Base-by-base conservation (phyloP, 2,888 invertebrate species). In the Peribatodes rhomboidaria region DNA sequence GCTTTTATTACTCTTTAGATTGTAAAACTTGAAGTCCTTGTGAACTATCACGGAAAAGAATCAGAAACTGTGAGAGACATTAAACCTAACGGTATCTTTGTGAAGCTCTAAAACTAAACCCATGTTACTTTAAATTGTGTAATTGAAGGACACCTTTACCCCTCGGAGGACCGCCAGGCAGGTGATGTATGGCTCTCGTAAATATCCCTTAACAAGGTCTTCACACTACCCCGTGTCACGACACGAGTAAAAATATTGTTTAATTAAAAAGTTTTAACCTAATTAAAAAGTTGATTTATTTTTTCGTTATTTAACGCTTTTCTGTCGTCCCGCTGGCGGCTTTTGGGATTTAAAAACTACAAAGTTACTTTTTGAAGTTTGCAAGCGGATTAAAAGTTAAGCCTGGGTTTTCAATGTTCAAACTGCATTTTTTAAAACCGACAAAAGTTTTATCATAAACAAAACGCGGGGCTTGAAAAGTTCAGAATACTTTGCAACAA, bases 321-420 rank as follows among this genome's bases (percentile, higher is more conserved):
- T 72, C 74, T 68, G 56, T 76, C 70, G 76, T 78, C 76, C 76
- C 75, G 73, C 73, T 74, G 77, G 76, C 78, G 68, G 85, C 78
- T 83, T 85, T 78, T 64, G 73, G 82, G 83, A 79, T 85, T 86
- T 77, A 68, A 73, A 82, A 75, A 84, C 74, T 76, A 73, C 67
- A 75, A 80, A 83, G 80, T 83, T 76, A 74, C 72, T 77, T 77
- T 79, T 69, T 65, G 69, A 80, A 85, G 81, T 86, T 84, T 80
- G 76, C 69, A 76, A 82, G 82, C 81, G 86, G 87, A 87, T 89
- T 88, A 85, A 86, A 85, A 85, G 83, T 84, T 83, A 69, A 76
- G 73, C 75, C 66, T 57, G 76, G 77, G 77, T 78, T 84, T 83
- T 77, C 78, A 78, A 78, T 79, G 83, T 83, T 85, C 80, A 81